Evolutionary conservation across 2,797 vertebrate species (phyloP), one percentile per base, ranked within the genome.

Genomic region (Lates japonicus): DNA sequence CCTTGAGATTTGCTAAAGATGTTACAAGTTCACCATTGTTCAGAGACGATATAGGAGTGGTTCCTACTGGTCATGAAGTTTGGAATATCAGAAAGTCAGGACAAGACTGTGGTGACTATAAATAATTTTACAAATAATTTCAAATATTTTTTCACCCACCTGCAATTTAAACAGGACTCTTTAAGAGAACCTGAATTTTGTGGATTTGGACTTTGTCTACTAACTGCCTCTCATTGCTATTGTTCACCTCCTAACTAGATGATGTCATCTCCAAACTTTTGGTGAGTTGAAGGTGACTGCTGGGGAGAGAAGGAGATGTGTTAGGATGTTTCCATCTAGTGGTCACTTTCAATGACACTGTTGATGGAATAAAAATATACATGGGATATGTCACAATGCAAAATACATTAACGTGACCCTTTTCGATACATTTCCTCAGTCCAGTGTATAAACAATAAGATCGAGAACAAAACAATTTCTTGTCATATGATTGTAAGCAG

Each of bases 321-420:
- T 90, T 92, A 71, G 46, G 76, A 92, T 93, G 91, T 93, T 92
- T 81, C 93, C 94, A 93, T 93, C 95, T 95, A 93, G 93, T 93
- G 94, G 93, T 69, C 77, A 72, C 42, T 73, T 41, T n/a, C n/a
- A 31, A 42, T 4, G 79, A 79, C 65, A 91, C 77, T 87, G 85
- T 61, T 60, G 67, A 64, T 80, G 48, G 42, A 19, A 31, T 7
- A 5, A 29, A 4, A 0, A 12, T 12, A 16, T 54, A 68, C 4
- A 13, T 54, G 1, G 19, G 25, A 60, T 46, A 60, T 1, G 1
- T 42, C 49, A 48, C 59, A 39, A 55, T 5, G 20, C 54, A 74
- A 70, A n/a, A 57, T 8, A 49, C 8, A 48, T 67, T 58, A 76
- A 74, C 1, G 10, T 13, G 13, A 78, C 4, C 20, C 33, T 19